Percentiles rank a stretch among this genome's conserved stretches.
Evolutionary conservation across 2,888 invertebrate species (phyloP).

Genomic region (Venusia cambrica): DNA sequence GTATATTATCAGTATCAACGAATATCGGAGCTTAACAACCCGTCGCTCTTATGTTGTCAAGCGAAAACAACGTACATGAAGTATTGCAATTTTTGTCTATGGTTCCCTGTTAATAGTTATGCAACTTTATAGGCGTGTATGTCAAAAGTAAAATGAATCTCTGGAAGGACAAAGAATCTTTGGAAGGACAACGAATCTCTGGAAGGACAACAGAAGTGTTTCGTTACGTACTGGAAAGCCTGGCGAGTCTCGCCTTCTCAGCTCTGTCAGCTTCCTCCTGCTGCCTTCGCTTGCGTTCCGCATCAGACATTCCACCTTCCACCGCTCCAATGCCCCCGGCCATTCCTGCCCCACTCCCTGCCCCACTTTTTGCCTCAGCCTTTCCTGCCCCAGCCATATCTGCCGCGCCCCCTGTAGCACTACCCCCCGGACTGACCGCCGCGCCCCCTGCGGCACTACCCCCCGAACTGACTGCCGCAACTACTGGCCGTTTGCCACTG

Average conservation of each 20-base stretch:
- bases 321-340: background rate
- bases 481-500: too few species aligned
- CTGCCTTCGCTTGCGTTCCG: slow-evolving; percentile 21
- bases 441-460: slow-evolving; percentile 1
- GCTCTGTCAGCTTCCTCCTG: slow-evolving; percentile 17
- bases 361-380: slow-evolving; percentile 17
- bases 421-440: slow-evolving; percentile 1
- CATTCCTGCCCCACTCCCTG: slow-evolving; percentile 10
- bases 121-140: too few species aligned
- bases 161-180: too few species aligned
- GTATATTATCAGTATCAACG: too few species aligned
- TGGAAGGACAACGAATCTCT: too few species aligned
- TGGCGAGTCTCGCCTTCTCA: slow-evolving; percentile 1
- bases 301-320: slow-evolving; percentile 21
- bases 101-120: too few species aligned
- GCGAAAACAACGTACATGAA: too few species aligned
- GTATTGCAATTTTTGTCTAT: too few species aligned
- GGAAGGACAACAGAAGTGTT: background rate
- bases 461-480: too few species aligned
- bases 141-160: too few species aligned
- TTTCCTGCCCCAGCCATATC: slow-evolving; percentile 2
- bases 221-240: background rate
- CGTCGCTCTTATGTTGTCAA: too few species aligned
- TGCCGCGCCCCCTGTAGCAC: slow-evolving; percentile 10
- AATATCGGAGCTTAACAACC: too few species aligned